These are phyloP conservation scores for Alviniconcha strummeri DNA, from an alignment of 2,888 invertebrate species.

Conservation along the genomic window DNA sequence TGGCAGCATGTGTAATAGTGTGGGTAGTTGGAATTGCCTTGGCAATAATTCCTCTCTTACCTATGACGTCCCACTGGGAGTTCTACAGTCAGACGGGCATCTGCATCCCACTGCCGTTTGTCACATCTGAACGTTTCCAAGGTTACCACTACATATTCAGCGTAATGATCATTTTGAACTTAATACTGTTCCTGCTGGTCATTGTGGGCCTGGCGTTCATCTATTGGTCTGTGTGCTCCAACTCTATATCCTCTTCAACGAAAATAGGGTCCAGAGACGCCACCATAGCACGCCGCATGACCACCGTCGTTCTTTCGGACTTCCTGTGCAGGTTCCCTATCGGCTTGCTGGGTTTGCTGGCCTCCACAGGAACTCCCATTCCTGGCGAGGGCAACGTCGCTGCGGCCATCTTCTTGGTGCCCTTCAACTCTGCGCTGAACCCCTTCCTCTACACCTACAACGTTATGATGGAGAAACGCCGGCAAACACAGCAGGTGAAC, in stretches of 20 bases:
- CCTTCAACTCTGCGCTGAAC: slow-evolving; percentile 16
- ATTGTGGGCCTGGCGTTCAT: slow-evolving; percentile 66
- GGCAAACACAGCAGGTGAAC: background rate
- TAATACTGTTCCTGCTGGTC: slow-evolving; percentile 64
- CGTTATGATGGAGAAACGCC: slow-evolving; percentile 3
- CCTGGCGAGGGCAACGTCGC: slow-evolving; percentile 4
- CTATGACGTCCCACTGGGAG: slow-evolving; percentile 47
- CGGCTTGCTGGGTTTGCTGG: background rate
- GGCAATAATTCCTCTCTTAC: slow-evolving; percentile 65
- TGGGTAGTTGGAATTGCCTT: slow-evolving; percentile 61
- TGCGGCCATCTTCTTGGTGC: background rate
- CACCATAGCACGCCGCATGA: slow-evolving; percentile 21
- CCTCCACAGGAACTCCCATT: background rate
- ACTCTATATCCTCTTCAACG: slow-evolving; percentile 9
- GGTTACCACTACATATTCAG: slow-evolving; percentile 70
- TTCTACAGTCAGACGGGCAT: slow-evolving; percentile 64
- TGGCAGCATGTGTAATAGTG: slow-evolving; percentile 46
- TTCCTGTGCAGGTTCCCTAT: slow-evolving; percentile 20
- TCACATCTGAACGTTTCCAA: slow-evolving; percentile 57
- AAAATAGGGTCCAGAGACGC: background rate
- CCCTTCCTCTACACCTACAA: slow-evolving; percentile 21
- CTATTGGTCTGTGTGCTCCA: slow-evolving; percentile 53
- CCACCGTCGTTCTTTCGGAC: slow-evolving; percentile 2
- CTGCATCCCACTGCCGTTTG: slow-evolving; percentile 69
- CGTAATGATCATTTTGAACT: slow-evolving; percentile 38